Evolutionary conservation across 2,113 vertebrate genomes (phyloP).

Genomic region (Thermophis baileyi): DNA sequence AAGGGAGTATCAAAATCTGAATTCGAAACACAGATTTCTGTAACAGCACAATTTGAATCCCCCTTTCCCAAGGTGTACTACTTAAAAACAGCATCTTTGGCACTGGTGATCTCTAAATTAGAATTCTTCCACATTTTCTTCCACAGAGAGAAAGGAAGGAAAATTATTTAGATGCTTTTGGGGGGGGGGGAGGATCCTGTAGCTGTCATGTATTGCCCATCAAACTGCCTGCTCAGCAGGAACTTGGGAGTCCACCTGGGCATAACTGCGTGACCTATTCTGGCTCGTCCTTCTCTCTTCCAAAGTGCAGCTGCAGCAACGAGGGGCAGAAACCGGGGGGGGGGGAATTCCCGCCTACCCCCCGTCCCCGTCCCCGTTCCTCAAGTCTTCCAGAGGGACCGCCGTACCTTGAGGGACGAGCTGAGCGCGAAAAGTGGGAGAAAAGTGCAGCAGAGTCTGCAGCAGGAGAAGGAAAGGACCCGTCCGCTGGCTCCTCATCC

Average conservation of each 20-base stretch:
- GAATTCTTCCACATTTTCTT: not conserved
- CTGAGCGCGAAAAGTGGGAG: constrained; percentile 57
- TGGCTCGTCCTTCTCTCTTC: not conserved
- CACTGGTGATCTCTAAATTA: not conserved
- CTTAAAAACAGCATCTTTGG: not conserved
- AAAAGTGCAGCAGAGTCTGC: constrained; percentile 74
- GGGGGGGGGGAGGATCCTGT: too few relatives aligned
- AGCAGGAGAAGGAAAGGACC: constrained; percentile 67
- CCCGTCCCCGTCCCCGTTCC: not conserved
- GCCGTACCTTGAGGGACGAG: constrained; percentile 76
- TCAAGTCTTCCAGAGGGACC: not conserved
- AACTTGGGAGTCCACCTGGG: not conserved
- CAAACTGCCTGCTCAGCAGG: not conserved
- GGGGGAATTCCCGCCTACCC: not conserved
- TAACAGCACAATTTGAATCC: not conserved
- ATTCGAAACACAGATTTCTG: not conserved
- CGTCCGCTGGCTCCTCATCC: constrained; percentile 56
- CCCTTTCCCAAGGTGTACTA: not conserved
- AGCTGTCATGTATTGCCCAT: not conserved
- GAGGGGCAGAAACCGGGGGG: not conserved
- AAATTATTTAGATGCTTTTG: not conserved
- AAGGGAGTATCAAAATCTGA: not conserved
- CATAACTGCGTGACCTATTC: not conserved
- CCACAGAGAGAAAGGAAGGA: not conserved
- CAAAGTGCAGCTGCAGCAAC: not conserved